These are phyloP conservation scores for Mactromeris polynyma DNA, from an alignment of 2,888 invertebrate species.

Conservation along the genomic window DNA sequence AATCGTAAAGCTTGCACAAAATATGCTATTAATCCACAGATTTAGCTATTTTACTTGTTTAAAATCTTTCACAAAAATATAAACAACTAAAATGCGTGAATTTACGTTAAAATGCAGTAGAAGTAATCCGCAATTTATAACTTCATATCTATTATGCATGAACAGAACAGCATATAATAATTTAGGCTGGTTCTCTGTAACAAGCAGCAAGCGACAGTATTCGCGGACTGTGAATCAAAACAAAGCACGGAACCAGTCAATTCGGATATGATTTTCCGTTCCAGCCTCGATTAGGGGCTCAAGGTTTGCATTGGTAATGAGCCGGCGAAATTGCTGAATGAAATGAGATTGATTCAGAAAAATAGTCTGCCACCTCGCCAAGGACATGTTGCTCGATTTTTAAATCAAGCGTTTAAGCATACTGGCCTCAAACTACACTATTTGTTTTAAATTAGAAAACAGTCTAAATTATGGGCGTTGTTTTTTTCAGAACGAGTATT, in stretches of 20 bases:
- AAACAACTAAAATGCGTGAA: neutral
- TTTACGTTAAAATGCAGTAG: neutral
- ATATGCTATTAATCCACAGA: neutral
- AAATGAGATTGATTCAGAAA: slow-evolving; percentile 19
- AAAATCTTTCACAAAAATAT: neutral
- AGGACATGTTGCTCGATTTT: neutral
- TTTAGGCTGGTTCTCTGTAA: slow-evolving; percentile 9
- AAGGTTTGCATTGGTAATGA: slow-evolving; percentile 68
- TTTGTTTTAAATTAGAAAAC: neutral
- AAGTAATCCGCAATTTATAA: neutral
- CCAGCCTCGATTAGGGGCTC: slow-evolving; percentile 58
- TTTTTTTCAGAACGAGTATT: neutral
- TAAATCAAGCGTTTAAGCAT: neutral
- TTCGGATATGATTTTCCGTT: slow-evolving; percentile 63
- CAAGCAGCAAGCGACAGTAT: neutral
- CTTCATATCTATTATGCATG: neutral
- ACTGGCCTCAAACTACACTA: neutral
- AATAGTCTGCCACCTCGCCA: neutral
- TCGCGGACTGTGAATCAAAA: neutral
- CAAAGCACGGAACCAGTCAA: slow-evolving; percentile 46
- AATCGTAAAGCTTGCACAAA: neutral
- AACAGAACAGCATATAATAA: slow-evolving; percentile 34
- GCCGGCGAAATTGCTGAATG: slow-evolving; percentile 59
- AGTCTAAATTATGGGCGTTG: neutral
- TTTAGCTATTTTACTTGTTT: neutral